Evolutionary conservation across 2,113 vertebrate genomes (phyloP).

Genomic region (Trichechus manatus): DNA sequence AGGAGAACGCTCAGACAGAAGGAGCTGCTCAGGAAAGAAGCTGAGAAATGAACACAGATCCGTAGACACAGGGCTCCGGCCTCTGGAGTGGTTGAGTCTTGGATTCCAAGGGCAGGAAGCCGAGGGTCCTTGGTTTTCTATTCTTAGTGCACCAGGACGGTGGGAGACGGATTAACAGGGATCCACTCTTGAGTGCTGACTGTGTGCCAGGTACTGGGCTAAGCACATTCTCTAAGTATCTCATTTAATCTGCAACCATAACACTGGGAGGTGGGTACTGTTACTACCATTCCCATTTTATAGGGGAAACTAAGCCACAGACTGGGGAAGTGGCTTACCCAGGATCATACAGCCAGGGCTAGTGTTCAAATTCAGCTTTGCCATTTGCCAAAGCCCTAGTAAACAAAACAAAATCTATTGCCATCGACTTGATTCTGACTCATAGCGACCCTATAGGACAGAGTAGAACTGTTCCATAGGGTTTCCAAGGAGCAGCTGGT

Average conservation of each 20-base stretch:
- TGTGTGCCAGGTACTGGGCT: not conserved
- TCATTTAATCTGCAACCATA: not conserved
- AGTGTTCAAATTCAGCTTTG: not conserved
- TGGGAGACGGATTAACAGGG: not conserved
- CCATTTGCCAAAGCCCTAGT: not conserved
- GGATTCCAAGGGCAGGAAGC: not conserved
- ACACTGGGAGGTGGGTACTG: not conserved
- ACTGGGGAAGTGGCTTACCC: not conserved
- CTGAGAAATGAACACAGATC: not conserved
- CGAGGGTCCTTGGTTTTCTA: accelerated
- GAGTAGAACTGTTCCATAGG: too few relatives aligned
- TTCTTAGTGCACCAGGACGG: not conserved
- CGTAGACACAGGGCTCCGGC: accelerated
- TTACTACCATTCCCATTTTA: too few relatives aligned
- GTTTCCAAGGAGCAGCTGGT: too few relatives aligned
- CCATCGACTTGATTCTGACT: not conserved
- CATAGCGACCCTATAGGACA: not conserved
- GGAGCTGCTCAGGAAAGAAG: not conserved
- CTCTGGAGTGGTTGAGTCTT: too few relatives aligned
- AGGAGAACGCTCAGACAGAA: not conserved
- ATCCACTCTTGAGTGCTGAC: not conserved
- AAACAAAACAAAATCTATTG: not conserved
- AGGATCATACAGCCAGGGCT: not conserved
- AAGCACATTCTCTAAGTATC: not conserved
- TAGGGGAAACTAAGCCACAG: not conserved